Evolutionary conservation across 2,888 invertebrate species (phyloP), one percentile per base, ranked within the genome.

Genomic region (Entomobrya multifasciata): DNA sequence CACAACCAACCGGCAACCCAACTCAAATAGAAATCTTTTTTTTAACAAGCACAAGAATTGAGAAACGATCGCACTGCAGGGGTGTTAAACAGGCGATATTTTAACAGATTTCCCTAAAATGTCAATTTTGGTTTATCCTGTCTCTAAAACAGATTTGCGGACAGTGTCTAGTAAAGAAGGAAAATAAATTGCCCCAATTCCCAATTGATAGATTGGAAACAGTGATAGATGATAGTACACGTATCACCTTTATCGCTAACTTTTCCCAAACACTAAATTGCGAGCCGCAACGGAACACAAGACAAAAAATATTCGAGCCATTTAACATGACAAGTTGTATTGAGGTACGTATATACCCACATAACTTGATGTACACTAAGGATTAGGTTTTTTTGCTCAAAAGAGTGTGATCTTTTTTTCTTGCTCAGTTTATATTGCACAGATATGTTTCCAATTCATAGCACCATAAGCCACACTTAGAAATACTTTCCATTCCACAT

Each of bases 201-300:
- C 70, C 44, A 47, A 70, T n/a, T 70, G 47, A 70, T 47, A 47
- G 70, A 70, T 70, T 25, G 47, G 47, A 20, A 70, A 22, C 27
- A 4, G 44, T 70, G 70, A 70, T 70, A 70, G 70, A 70, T 70
- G 70, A 70, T 70, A 70, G 70, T 22, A 70, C 70, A 47, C 44
- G 44, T 70, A 47, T 25, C 25, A 70, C 70, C 47, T 70, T 70
- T 70, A 47, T 70, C 65, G 36, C 41, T 25, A 70, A 25, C 22
- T 44, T 47, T 70, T 47, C 25, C 70, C 47, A 36, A 36, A 70
- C 44, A 36, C 65, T 36, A 36, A 70, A 22, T 70, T 70, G 22
- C 36, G 47, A 25, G 25, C n/a, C 49, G 13, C 49, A n/a, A n/a
- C n/a, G 44, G 20, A 57, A 20, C 57, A 13, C 60, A 44, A 2